These are phyloP conservation scores for Pipa parva DNA, from an alignment of 2,113 vertebrate species.

Conservation along the genomic window DNA sequence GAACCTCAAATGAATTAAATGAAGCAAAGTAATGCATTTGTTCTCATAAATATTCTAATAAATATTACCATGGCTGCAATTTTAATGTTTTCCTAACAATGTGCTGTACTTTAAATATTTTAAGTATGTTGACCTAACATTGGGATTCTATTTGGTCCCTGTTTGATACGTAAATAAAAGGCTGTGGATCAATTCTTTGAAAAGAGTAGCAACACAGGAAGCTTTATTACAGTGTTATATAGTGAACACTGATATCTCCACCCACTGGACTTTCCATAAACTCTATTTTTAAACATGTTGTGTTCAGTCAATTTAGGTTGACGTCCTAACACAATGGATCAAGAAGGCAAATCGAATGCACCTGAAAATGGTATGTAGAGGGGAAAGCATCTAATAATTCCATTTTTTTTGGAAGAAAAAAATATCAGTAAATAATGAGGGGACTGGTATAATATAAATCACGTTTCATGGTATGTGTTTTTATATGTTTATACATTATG, in stretches of 20 bases:
- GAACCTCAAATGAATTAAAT: no score
- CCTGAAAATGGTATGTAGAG: slow-evolving; percentile 49
- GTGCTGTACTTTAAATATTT: background rate
- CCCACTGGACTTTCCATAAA: slow-evolving; percentile 59
- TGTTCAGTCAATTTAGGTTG: slow-evolving; percentile 21
- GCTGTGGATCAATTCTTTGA: background rate
- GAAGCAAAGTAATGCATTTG: no score
- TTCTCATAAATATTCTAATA: background rate
- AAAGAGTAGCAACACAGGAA: slow-evolving; percentile 60
- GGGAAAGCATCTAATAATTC: no score
- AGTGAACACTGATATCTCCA: slow-evolving; percentile 41
- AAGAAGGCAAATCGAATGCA: slow-evolving; percentile 41
- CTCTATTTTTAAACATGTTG: slow-evolving; percentile 45
- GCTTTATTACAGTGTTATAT: slow-evolving; percentile 52
- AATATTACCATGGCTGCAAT: background rate
- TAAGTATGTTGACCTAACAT: slow-evolving; percentile 6
- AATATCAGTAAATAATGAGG: no score
- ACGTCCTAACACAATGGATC: slow-evolving; percentile 52
- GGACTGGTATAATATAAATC: no score
- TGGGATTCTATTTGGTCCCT: background rate
- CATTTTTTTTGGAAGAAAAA: no score
- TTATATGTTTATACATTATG: no score
- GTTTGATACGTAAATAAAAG: background rate
- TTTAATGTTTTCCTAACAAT: background rate
- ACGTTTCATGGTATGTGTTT: no score